A percentile compares a stretch with the other conserved stretches of the same genome.
Evolutionary conservation across 1,140 invertebrate species (phyloP).

Genomic region (Zophobas morio): DNA sequence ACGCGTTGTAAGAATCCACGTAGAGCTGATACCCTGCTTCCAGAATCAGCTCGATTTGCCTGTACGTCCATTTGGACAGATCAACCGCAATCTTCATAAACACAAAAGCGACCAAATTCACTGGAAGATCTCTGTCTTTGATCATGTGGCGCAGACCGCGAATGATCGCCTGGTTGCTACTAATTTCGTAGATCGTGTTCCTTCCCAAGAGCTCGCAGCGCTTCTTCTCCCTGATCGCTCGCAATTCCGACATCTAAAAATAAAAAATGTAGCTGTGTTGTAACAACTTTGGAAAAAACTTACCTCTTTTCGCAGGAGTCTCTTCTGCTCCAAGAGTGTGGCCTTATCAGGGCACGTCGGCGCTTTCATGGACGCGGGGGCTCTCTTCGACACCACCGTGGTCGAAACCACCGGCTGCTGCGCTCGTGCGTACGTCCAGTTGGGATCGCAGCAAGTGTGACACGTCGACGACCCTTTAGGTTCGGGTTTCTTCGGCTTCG

Average conservation of each 20-base stretch:
- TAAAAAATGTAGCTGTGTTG: neutral
- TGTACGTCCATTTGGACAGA: slow-evolving; percentile 60
- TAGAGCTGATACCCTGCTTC: slow-evolving; percentile 64
- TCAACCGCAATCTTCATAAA: slow-evolving; percentile 52
- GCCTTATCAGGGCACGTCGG: slow-evolving; percentile 31
- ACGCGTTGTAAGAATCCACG: slow-evolving; percentile 64
- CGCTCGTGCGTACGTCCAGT: neutral
- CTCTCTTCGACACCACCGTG: neutral
- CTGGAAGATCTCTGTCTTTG: slow-evolving; percentile 60
- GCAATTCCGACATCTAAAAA: slow-evolving; percentile 53
- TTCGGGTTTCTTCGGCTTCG: slow-evolving; percentile 17
- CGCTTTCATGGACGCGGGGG: neutral
- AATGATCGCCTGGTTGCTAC: slow-evolving; percentile 55
- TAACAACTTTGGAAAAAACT: slow-evolving; percentile 32
- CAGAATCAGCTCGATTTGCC: slow-evolving; percentile 63
- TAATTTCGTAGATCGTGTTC: slow-evolving; percentile 55
- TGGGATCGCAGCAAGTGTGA: neutral
- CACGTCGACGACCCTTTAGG: too few species aligned
- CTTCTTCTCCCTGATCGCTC: slow-evolving; percentile 49
- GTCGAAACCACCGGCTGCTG: neutral
- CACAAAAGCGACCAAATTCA: slow-evolving; percentile 58
- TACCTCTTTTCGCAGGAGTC: slow-evolving; percentile 55
- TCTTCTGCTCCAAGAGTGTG: slow-evolving; percentile 51
- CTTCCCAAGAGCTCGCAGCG: slow-evolving; percentile 51
- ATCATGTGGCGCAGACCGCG: slow-evolving; percentile 51